Base-by-base conservation (phyloP, 2,888 invertebrate species). In the Nomada ruficornis region DNA sequence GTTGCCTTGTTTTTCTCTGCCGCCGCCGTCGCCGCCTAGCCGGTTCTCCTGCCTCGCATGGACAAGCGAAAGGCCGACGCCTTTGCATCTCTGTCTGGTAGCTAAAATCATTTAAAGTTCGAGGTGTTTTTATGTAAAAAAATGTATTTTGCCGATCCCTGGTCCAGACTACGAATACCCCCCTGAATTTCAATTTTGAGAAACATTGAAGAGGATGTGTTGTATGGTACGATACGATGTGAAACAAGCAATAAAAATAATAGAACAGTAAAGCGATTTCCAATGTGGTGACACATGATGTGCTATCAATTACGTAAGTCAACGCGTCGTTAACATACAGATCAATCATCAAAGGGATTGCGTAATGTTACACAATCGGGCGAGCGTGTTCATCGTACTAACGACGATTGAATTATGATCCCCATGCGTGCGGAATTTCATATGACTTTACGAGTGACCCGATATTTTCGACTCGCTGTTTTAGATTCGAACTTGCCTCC, bases 341-440 rank as follows among this genome's bases (percentile, higher is more conserved):
- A 83, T 83, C 85, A 83, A 85, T 85, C 85, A 77, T 67, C 63
- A 62, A 15, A 15, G 29, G 23, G 55, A 18, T 82, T 84, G 44
- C 81, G 69, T 78, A 84, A 87, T 23, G 70, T 77, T 84, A 50
- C 73, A 76, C 76, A 81, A 87, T 77, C 78, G 82, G 42, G 59
- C 59, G 78, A 44, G 82, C 69, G 71, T 65, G 84, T 59, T 82
- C 82, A 80, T 87, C 71, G 87, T 57, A 63, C 60, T 65, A 77
- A 65, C 42, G 67, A 71, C 78, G 82, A 80, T 85, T 85, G 83
- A 88, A 83, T 88, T 88, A 88, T 85, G 81, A 80, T 67, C 72
- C 59, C 74, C 65, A 68, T 80, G 86, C 77, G 77, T 47, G 23
- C 77, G 65, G 88, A 88, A 88, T 88, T 86, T 80, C 80, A 69